phyloP scores from a whole-genome alignment of 1,140 invertebrate genomes.

The Mesaphorura yosii region DNA sequence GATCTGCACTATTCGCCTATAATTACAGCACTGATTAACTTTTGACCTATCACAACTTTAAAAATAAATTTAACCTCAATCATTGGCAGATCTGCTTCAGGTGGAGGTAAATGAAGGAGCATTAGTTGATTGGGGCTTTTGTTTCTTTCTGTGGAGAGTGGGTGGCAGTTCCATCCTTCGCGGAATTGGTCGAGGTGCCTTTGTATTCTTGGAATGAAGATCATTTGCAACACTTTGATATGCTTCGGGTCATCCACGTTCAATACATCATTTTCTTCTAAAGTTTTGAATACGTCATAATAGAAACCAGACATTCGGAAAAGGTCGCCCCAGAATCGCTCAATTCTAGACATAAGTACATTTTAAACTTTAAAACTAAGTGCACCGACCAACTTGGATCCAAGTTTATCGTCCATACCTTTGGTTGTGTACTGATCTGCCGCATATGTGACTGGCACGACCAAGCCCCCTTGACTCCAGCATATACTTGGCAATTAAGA shows the following conservation, averaged over 20 bases:
- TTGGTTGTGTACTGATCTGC: conserved; percentile 20
- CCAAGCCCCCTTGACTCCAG: conserved; percentile 1
- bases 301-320: neutral
- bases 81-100: neutral
- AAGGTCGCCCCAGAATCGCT: conserved; percentile 13
- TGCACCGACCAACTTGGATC: neutral
- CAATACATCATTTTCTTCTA: neutral
- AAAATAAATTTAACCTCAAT: too few relatives aligned
- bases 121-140: conserved; percentile 7
- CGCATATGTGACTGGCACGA: conserved; percentile 13
- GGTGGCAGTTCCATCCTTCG: conserved; percentile 5
- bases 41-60: too few relatives aligned
- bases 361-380: neutral
- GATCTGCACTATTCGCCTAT: too few relatives aligned
- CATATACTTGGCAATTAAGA: conserved; percentile 17
- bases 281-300: conserved; percentile 1
- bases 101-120: conserved; percentile 3
- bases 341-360: conserved; percentile 6
- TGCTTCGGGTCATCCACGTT: neutral
- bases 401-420: conserved; percentile 7
- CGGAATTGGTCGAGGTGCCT: neutral
- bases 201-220: conserved; percentile 4
- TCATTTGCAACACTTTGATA: neutral
- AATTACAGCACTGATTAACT: too few relatives aligned
- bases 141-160: conserved; percentile 7